Base-by-base conservation (phyloP, 53 echinoderm and acorn worm genomes). In the Temnopleurus reevesii region DNA sequence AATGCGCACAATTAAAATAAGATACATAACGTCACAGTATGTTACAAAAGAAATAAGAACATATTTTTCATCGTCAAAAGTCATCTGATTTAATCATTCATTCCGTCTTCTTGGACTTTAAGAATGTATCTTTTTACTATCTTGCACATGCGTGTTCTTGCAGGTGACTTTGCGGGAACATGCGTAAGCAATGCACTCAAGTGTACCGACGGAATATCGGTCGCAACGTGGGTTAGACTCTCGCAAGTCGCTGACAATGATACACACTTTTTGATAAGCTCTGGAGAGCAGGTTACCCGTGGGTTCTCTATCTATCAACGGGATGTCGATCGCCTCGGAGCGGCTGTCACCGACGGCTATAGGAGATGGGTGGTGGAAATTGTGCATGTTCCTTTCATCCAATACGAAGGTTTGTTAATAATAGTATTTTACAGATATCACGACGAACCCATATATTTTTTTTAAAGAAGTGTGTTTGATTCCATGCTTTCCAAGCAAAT, bases 291-390 rank as follows among this genome's bases (percentile, higher is more conserved):
- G 76, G 92, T 91, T 46, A 92, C 88, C 34, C 86, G 93, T 2
- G 95, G 95, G 0, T 93, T 92, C 65, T 95, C 95, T n/a, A 90
- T 95, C 71, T 95, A 27, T 55, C 95, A 93, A 65, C 63, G 96
- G 24, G 96, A 93, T 12, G 93, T 90, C 4, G 92, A 94, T 82
- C 83, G 86, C 77, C 90, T 96, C 4, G 96, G 96, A 49, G 96
- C 96, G 30, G 96, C 96, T 63, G 90, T 96, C 53, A 93, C 96
- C 13, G 93, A 96, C 55, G 96, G 96, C 15, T 65, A 61, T 34
- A 81, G 61, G 4, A 90, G 96, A 54, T 96, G 96, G 96, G 90
- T 96, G 31, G 84, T 91, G 9, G 96, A 96, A 53, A 76, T 93
- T 3, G 88, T 85, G 10, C 84, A 93, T 29, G 58, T 81, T 18